phyloP scores from a whole-genome alignment of 2,113 vertebrate genomes.

The Brienomyrus longianalis region DNA sequence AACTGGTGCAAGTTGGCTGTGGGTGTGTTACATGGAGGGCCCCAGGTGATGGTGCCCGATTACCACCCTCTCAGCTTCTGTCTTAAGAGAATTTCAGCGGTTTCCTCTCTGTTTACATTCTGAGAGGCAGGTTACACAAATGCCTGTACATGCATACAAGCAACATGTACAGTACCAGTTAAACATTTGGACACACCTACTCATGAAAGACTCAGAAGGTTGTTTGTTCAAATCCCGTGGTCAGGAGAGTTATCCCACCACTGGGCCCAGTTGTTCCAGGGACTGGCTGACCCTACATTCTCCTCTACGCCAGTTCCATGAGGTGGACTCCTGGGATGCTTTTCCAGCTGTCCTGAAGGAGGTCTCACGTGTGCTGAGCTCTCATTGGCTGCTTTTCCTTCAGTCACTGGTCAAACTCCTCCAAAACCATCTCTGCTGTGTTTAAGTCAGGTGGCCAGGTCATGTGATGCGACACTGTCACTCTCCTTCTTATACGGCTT shows the following conservation, averaged over 20 bases:
- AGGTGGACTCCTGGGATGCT: neutral
- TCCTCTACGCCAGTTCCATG: neutral
- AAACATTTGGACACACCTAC: slow-evolving; percentile 20
- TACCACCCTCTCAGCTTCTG: neutral
- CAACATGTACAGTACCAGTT: neutral
- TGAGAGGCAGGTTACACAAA: neutral
- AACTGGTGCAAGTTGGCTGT: neutral
- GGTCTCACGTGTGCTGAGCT: no score
- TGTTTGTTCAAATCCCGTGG: neutral
- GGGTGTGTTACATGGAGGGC: neutral
- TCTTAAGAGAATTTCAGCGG: neutral
- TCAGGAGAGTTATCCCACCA: neutral
- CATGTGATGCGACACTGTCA: no score
- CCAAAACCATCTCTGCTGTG: no score
- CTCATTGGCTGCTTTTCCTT: no score
- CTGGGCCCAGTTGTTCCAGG: neutral
- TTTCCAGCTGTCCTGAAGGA: neutral
- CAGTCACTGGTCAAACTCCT: no score
- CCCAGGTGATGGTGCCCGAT: neutral
- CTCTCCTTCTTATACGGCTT: neutral
- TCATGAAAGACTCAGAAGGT: neutral
- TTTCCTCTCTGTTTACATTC: neutral
- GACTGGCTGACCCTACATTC: neutral
- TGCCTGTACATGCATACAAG: neutral
- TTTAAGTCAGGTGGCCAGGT: no score